Evolutionary conservation across 2,888 invertebrate genomes (phyloP), one percentile per base, ranked within the genome.

Genomic region (Oscheius onirici): DNA sequence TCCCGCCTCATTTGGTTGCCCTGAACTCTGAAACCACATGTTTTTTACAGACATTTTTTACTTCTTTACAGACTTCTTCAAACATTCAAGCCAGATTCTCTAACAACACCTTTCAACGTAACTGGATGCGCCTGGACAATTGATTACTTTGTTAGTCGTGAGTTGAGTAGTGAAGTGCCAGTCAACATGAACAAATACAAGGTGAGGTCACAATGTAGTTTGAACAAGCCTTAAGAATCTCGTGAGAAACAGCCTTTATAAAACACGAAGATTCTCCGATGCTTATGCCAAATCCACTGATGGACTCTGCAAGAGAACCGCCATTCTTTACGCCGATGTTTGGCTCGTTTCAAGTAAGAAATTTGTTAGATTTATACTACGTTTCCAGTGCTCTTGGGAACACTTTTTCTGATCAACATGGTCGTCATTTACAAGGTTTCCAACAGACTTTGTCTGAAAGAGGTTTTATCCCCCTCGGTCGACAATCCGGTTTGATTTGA

Each of bases 311-410:
- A 3, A 26, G 15, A 11, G 24, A 55, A 24, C 28, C 3, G 26
- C 13, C 5, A 24, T 13, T 20, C 22, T 13, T 3, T 13, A 26
- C 55, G 28, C 26, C n/a, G n/a, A 11, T n/a, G 26, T 26, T 15
- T 55, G 55, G 26, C n/a, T 55, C 26, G 1, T n/a, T 10, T n/a
- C 26, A 11, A 15, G 55, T 55, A 11, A 26, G 22, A 20, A n/a
- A 24, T 26, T 26, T 11, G 3, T 55, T 55, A 8, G n/a, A n/a
- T n/a, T n/a, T n/a, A n/a, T n/a, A n/a, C n/a, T n/a, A n/a, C 28
- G 26, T 6, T 55, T 55, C 3, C 28, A 55, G 55, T 26, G 26
- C n/a, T 55, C 10, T 8, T 55, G 55, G 55, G 55, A 55, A 26
- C 13, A 2, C 13, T 55, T 11, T 26, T 55, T 26, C 2, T 55